phyloP scores from a whole-genome alignment of 2,113 vertebrate species.

The Dipodomys merriami region DNA sequence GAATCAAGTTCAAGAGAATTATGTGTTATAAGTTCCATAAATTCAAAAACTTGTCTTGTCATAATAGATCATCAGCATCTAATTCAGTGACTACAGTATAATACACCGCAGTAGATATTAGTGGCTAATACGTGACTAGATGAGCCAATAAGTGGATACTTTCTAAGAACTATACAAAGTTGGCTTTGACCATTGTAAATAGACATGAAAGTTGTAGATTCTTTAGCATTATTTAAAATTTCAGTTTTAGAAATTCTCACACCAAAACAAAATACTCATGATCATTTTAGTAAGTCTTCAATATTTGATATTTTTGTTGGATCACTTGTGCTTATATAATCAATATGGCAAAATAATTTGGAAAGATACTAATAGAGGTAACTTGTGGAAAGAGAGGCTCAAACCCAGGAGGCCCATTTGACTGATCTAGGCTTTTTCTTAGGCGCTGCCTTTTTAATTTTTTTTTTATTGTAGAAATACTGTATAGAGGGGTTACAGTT shows the following conservation, averaged over 20 bases:
- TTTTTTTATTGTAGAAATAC: too few species aligned
- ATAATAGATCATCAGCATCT: background rate
- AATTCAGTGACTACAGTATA: background rate
- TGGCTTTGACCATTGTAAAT: background rate
- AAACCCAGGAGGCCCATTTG: conserved; percentile 6
- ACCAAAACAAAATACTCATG: conserved; percentile 9
- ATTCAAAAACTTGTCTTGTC: background rate
- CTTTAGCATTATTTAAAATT: background rate
- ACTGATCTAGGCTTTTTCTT: background rate
- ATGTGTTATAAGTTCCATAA: background rate
- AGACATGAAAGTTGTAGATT: background rate
- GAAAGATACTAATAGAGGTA: background rate
- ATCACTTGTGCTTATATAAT: background rate
- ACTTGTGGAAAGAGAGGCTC: conserved; percentile 19
- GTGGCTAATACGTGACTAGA: background rate
- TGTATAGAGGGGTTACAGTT: too few species aligned
- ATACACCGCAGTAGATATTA: conserved; percentile 4
- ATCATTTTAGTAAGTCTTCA: background rate
- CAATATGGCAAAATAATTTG: background rate
- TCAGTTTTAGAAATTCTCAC: background rate
- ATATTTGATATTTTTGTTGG: background rate
- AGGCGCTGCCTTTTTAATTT: background rate
- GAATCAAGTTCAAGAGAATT: background rate
- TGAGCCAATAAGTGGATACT: background rate
- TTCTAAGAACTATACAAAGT: background rate